A percentile compares a stretch with the other conserved stretches of the same genome.
Evolutionary conservation across 2,113 vertebrate genomes (phyloP).

Genomic region (Hiodon tergisus): DNA sequence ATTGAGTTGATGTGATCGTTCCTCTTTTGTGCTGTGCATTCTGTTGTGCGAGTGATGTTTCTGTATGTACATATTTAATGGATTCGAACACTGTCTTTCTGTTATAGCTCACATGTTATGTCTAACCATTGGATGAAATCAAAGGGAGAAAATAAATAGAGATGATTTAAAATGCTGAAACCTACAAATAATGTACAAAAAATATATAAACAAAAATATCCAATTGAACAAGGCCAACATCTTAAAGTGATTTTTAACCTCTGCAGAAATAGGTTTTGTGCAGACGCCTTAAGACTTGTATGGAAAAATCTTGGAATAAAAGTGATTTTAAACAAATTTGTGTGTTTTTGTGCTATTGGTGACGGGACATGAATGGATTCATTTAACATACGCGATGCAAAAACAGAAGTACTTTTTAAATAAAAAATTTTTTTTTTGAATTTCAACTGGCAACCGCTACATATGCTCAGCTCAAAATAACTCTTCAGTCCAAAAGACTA

Average conservation of each 20-base stretch:
- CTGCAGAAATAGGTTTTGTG: slow-evolving; percentile 61
- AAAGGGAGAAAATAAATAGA: slow-evolving; percentile 49
- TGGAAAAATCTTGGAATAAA: slow-evolving; percentile 59
- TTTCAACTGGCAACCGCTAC: too few species aligned
- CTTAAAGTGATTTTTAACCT: slow-evolving; percentile 59
- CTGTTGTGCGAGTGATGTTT: slow-evolving; percentile 66
- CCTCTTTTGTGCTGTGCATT: slow-evolving; percentile 67
- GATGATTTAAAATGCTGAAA: slow-evolving; percentile 44
- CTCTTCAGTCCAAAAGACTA: too few species aligned
- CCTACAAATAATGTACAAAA: slow-evolving; percentile 25
- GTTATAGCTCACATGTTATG: slow-evolving; percentile 63
- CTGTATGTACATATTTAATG: slow-evolving; percentile 85
- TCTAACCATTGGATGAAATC: slow-evolving; percentile 70
- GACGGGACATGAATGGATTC: too few species aligned
- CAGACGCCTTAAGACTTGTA: slow-evolving; percentile 69
- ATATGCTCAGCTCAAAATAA: too few species aligned
- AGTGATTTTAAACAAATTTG: slow-evolving; percentile 54
- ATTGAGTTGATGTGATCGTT: slow-evolving; percentile 62
- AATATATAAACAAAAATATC: slow-evolving; percentile 14
- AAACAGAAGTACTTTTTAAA: too few species aligned
- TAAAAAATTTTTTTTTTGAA: too few species aligned
- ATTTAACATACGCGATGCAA: too few species aligned
- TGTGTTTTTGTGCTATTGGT: neutral
- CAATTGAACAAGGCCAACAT: slow-evolving; percentile 61
- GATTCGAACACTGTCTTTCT: slow-evolving; percentile 74